Percentiles rank a stretch among this genome's conserved stretches.
Evolutionary conservation across 35 echinoderm and acorn worm species (phyloP).

Genomic region (Diadema setosum): DNA sequence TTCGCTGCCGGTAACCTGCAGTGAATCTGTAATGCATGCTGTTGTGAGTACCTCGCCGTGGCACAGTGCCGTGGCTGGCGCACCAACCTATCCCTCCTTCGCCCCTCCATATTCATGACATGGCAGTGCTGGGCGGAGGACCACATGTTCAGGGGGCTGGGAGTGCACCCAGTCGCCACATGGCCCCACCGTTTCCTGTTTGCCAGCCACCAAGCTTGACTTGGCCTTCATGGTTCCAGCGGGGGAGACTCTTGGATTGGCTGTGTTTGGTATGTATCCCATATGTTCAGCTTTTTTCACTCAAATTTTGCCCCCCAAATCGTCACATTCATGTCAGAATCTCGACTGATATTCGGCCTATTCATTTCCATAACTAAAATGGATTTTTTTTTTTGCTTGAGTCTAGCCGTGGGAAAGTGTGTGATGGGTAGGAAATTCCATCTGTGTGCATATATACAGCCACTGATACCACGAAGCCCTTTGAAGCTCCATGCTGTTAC

Average conservation of each 20-base stretch:
- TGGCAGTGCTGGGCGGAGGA: not conserved
- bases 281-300: not conserved
- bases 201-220: not conserved
- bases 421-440: too few species aligned
- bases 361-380: too few species aligned
- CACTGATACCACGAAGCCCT: too few species aligned
- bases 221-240: not conserved
- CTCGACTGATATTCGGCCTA: too few species aligned
- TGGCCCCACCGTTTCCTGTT: not conserved
- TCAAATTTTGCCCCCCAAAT: not conserved
- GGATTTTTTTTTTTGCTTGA: too few species aligned
- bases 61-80: too few species aligned
- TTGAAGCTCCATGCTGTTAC: too few species aligned
- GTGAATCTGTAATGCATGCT: too few species aligned
- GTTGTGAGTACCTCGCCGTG: too few species aligned
- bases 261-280: not conserved
- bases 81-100: not conserved
- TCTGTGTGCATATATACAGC: too few species aligned
- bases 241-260: not conserved
- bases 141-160: not conserved
- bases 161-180: not conserved
- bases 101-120: not conserved
- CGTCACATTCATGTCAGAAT: too few species aligned
- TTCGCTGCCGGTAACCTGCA: not conserved
- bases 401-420: too few species aligned